Conservation (phyloP, 2,888 invertebrate genomes). For the Synergus gifuensis region DNA sequence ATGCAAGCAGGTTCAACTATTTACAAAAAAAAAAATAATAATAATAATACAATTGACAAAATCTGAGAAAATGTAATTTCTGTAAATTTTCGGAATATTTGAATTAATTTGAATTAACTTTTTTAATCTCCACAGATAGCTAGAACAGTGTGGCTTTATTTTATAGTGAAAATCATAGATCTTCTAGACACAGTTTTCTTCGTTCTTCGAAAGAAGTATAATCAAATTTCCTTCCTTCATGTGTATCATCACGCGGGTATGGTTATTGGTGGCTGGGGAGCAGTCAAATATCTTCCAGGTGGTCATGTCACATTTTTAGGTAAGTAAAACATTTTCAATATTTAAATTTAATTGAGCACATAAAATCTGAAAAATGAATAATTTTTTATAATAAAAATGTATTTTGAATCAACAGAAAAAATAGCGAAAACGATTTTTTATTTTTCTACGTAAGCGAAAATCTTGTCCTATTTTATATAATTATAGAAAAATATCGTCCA, state of each 20-base stretch:
- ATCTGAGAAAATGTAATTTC: no score
- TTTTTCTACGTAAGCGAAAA: no score
- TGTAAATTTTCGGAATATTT: background rate
- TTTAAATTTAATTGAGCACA: background rate
- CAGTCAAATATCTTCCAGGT: slow-evolving; percentile 82
- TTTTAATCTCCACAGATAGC: slow-evolving; percentile 74
- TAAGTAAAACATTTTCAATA: slow-evolving; percentile 53
- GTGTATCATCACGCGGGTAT: slow-evolving; percentile 93
- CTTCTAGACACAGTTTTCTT: slow-evolving; percentile 91
- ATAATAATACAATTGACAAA: no score
- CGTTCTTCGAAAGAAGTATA: slow-evolving; percentile 89
- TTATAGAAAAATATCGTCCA: no score
- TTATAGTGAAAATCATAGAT: slow-evolving; percentile 85
- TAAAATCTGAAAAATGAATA: background rate
- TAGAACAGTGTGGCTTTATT: slow-evolving; percentile 83
- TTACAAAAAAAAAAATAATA: no score
- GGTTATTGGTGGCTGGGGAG: slow-evolving; percentile 84
- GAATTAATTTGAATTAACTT: background rate
- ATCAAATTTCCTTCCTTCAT: slow-evolving; percentile 90
- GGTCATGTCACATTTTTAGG: slow-evolving; percentile 73
- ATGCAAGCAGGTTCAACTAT: no score
- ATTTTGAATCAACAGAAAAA: no score
- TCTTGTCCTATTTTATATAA: no score
- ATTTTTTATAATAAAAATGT: background rate
- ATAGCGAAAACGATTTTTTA: no score